A percentile compares a stretch with the other conserved stretches of the same genome.
phyloP scores from a whole-genome alignment of 2,888 invertebrate species.

The Leucoptera coffeella region DNA sequence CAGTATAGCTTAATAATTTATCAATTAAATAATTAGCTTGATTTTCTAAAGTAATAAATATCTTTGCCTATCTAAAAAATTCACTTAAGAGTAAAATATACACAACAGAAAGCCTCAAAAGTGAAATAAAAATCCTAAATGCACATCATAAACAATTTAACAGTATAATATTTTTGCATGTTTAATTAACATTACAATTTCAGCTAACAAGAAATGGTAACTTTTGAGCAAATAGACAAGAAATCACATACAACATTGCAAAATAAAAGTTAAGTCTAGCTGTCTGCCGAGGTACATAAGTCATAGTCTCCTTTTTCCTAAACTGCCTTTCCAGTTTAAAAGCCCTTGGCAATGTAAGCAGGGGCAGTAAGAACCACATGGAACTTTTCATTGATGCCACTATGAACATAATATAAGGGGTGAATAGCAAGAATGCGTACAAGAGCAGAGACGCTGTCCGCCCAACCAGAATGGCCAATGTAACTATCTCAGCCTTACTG shows the following conservation, averaged over 20 bases:
- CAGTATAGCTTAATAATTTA: too few species aligned
- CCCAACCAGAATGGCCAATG: slow-evolving; percentile 89
- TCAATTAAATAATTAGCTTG: too few species aligned
- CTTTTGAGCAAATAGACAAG: slow-evolving; percentile 65
- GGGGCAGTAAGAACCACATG: slow-evolving; percentile 81
- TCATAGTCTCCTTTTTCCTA: slow-evolving; percentile 69
- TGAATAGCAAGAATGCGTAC: slow-evolving; percentile 83
- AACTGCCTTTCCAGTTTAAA: slow-evolving; percentile 89
- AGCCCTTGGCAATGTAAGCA: slow-evolving; percentile 80
- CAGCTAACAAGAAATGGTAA: slow-evolving; percentile 56
- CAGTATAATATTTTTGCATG: too few species aligned
- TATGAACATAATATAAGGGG: slow-evolving; percentile 85
- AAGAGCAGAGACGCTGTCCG: slow-evolving; percentile 85
- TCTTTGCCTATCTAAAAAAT: too few species aligned
- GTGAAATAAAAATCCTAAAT: too few species aligned
- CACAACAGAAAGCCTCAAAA: too few species aligned
- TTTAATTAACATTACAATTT: too few species aligned
- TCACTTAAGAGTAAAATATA: too few species aligned
- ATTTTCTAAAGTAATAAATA: too few species aligned
- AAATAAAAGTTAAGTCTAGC: slow-evolving; percentile 87
- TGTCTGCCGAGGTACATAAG: slow-evolving; percentile 79
- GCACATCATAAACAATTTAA: too few species aligned
- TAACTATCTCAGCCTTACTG: slow-evolving; percentile 85
- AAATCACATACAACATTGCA: slow-evolving; percentile 82
- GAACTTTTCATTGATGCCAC: slow-evolving; percentile 81